Evolutionary conservation across 2,797 vertebrate genomes (phyloP).

Genomic region (Eidolon dupreanum): DNA sequence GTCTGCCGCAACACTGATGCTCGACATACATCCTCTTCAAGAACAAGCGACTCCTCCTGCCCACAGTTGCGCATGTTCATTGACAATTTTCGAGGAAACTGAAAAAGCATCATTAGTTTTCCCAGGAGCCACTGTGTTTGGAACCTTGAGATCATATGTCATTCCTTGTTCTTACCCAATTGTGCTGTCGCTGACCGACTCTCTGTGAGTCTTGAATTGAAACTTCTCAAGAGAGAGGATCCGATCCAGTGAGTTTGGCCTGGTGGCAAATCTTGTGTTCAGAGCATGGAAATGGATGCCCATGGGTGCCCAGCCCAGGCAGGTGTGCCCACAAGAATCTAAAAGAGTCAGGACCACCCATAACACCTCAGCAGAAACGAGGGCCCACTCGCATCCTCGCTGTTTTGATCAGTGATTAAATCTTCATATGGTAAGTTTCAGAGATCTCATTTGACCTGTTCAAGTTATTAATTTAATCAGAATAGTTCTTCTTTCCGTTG

Average conservation of each 20-base stretch:
- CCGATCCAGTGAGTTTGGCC: neutral
- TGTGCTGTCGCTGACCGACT: neutral
- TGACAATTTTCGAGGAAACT: neutral
- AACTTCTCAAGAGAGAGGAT: neutral
- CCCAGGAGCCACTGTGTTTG: neutral
- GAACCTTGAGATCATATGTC: neutral
- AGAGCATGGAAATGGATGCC: neutral
- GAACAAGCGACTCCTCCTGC: neutral
- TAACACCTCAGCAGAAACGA: neutral
- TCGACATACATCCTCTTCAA: neutral
- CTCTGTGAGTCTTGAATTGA: neutral
- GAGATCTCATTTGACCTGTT: neutral
- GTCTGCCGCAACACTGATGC: neutral
- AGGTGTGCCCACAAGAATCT: neutral
- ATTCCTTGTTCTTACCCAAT: neutral
- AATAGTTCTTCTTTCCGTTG: neutral
- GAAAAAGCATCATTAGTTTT: neutral
- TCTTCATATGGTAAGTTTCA: neutral
- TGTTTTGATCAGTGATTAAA: neutral
- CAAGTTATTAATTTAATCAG: neutral
- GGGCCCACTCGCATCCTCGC: neutral
- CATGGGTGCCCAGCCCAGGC: fast-evolving
- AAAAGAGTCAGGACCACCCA: fast-evolving
- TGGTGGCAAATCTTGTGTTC: neutral
- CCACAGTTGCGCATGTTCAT: neutral